Conservation (phyloP, 2,113 vertebrate genomes). For the Carassius auratus region DNA sequence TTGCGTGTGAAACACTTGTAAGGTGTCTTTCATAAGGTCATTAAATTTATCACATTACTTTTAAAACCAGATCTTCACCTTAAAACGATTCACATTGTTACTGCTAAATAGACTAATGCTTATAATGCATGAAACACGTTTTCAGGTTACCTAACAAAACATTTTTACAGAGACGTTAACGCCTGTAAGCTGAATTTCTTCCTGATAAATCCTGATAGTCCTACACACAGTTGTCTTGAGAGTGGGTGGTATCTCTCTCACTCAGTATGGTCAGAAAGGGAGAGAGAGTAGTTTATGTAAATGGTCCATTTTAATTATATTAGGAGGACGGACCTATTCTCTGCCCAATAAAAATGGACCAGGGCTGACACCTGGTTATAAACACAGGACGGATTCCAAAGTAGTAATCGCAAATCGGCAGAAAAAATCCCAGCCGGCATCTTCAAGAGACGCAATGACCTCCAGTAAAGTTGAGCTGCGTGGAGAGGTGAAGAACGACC, state of each 20-base stretch:
- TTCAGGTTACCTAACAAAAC: slow-evolving; percentile 3
- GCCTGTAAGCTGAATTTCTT: neutral
- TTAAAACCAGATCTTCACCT: neutral
- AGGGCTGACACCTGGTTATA: slow-evolving; percentile 96
- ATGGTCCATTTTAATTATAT: slow-evolving; percentile 79
- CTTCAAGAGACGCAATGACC: slow-evolving; percentile 83
- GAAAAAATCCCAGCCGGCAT: slow-evolving; percentile 66
- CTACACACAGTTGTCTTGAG: slow-evolving; percentile 27
- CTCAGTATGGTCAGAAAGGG: slow-evolving; percentile 39
- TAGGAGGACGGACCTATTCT: slow-evolving; percentile 85
- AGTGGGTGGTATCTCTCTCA: slow-evolving; percentile 51
- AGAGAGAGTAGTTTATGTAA: slow-evolving; percentile 76
- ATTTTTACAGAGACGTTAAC: neutral
- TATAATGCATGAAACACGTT: neutral
- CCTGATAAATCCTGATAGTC: slow-evolving; percentile 4
- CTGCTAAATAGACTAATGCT: too few species aligned
- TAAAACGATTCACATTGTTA: neutral
- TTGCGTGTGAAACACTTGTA: too few species aligned
- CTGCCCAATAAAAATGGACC: slow-evolving; percentile 91
- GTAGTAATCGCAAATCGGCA: slow-evolving; percentile 74
- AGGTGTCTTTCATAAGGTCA: neutral
- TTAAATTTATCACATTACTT: neutral
- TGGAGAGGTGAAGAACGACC: slow-evolving; percentile 91
- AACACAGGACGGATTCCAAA: slow-evolving; percentile 83
- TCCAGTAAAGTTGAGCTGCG: slow-evolving; percentile 95